Conservation (phyloP, 2,888 invertebrate species). For the Amblyjoppa proteus region DNA sequence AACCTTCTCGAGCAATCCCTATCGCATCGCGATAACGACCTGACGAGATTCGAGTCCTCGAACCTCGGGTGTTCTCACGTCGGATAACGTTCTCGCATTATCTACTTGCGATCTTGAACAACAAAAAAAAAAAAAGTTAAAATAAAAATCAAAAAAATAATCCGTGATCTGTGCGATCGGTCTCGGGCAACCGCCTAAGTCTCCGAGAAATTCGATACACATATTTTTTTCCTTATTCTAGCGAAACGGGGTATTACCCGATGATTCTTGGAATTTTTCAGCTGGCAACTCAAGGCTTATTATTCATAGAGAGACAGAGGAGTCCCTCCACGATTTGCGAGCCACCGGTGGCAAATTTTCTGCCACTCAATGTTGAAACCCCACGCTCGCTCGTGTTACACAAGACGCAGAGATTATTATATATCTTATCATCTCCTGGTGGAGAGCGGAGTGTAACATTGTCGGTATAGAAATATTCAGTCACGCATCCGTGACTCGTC, state of each 20-base stretch:
- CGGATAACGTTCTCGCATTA: neutral
- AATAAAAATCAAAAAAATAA: neutral
- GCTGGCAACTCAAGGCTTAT: neutral
- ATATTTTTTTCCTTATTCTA: constrained; percentile 1
- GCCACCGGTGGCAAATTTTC: neutral
- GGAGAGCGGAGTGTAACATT: neutral
- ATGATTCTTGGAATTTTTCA: constrained; percentile 7
- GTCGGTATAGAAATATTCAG: neutral
- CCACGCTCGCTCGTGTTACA: neutral
- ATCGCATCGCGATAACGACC: constrained; percentile 8
- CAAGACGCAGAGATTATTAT: neutral
- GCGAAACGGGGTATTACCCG: neutral
- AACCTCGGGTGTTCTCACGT: neutral
- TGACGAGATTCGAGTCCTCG: neutral
- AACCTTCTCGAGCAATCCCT: constrained; percentile 4
- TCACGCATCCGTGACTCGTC: neutral
- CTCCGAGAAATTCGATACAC: neutral
- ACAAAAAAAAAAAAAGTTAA: neutral
- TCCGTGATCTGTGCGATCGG: neutral
- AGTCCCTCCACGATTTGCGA: neutral
- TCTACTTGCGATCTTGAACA: neutral
- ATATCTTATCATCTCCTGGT: neutral
- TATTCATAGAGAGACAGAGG: neutral
- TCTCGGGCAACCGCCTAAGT: neutral
- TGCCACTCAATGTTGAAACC: neutral